phyloP scores from a whole-genome alignment of 2,888 invertebrate genomes.

The Aplocera efformata region DNA sequence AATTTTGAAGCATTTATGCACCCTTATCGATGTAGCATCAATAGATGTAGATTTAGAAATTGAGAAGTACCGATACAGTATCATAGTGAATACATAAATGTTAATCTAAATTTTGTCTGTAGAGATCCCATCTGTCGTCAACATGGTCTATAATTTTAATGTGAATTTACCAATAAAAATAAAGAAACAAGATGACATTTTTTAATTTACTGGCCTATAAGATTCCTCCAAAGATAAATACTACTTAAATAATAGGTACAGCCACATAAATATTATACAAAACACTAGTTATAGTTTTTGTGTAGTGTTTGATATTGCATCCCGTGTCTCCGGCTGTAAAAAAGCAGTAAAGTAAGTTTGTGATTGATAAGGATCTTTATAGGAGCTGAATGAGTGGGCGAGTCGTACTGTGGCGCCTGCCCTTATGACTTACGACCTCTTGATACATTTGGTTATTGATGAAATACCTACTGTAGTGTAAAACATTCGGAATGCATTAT shows the following conservation, averaged over 20 bases:
- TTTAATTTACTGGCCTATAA: slow-evolving; percentile 29
- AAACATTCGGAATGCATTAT: no score
- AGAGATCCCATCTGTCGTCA: slow-evolving; percentile 73
- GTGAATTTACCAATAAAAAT: slow-evolving; percentile 79
- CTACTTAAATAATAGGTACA: not conserved
- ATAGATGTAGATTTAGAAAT: slow-evolving; percentile 73
- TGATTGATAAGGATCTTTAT: slow-evolving; percentile 7
- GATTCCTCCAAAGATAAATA: not conserved
- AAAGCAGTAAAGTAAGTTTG: slow-evolving; percentile 7
- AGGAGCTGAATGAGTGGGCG: slow-evolving; percentile 9
- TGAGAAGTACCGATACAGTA: slow-evolving; percentile 75
- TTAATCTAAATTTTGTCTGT: slow-evolving; percentile 70
- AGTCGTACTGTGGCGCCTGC: not conserved
- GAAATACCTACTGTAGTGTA: no score
- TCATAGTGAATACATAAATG: slow-evolving; percentile 63
- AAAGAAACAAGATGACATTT: slow-evolving; percentile 52
- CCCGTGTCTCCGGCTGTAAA: slow-evolving; percentile 2
- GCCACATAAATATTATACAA: not conserved
- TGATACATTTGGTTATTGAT: not conserved
- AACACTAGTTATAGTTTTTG: not conserved
- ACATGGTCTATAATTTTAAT: slow-evolving; percentile 79
- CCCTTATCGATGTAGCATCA: slow-evolving; percentile 70
- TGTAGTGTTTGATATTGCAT: not conserved
- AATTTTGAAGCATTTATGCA: slow-evolving; percentile 76
- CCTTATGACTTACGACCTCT: not conserved